Conservation (phyloP, 2,113 vertebrate species). For the Pelvicachromis taeniatus region DNA sequence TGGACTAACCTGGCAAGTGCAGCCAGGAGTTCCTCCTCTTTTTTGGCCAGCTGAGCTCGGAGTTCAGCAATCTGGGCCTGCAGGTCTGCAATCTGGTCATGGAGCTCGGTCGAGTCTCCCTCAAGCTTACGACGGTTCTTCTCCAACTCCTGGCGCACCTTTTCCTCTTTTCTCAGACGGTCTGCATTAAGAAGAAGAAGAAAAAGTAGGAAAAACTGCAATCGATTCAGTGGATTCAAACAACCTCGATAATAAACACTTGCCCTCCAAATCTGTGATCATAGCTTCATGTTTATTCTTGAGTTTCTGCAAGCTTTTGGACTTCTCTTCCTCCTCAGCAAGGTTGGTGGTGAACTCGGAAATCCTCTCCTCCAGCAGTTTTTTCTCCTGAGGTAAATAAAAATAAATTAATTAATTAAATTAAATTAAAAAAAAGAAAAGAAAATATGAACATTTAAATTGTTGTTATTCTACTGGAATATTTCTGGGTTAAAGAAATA, state of each 20-base stretch:
- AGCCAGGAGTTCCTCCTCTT: slow-evolving; percentile 91
- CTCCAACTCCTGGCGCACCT: slow-evolving; percentile 89
- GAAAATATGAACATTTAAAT: background rate
- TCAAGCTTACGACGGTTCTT: slow-evolving; percentile 95
- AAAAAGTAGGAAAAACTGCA: background rate
- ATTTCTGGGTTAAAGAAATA: background rate
- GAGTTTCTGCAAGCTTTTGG: slow-evolving; percentile 94
- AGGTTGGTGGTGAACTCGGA: slow-evolving; percentile 89
- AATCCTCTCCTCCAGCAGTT: slow-evolving; percentile 88
- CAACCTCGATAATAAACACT: background rate
- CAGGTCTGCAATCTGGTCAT: slow-evolving; percentile 92
- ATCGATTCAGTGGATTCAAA: background rate
- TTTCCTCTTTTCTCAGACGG: slow-evolving; percentile 90
- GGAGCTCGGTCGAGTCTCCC: slow-evolving; percentile 88
- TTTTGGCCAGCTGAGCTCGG: slow-evolving; percentile 91
- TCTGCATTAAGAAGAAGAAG: slow-evolving; percentile 63
- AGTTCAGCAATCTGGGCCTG: slow-evolving; percentile 94
- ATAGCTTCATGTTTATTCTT: slow-evolving; percentile 98
- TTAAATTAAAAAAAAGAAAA: too few species aligned
- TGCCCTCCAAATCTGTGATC: slow-evolving; percentile 95
- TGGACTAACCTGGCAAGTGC: slow-evolving; percentile 83
- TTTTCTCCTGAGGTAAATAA: slow-evolving; percentile 84
- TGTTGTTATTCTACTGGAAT: background rate
- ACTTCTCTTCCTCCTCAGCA: slow-evolving; percentile 95
- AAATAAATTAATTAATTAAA: too few species aligned